Evolutionary conservation across 1,140 invertebrate species (phyloP).

Genomic region (Anthonomus grandis): DNA sequence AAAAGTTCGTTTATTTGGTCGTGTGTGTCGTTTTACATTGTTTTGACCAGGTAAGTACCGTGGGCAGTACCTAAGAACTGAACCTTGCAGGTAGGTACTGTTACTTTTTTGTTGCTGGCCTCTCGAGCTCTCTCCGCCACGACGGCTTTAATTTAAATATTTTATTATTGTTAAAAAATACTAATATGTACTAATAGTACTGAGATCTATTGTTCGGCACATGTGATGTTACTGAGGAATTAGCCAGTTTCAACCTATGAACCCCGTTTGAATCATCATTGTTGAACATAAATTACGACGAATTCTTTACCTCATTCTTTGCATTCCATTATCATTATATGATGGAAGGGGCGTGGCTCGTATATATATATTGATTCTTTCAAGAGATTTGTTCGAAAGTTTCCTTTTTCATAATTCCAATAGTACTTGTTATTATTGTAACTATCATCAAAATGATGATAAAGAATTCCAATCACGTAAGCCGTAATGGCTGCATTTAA

Average conservation of each 20-base stretch:
- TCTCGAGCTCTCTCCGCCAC: slow-evolving; percentile 14
- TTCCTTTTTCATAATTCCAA: slow-evolving; percentile 11
- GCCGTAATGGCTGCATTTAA: neutral
- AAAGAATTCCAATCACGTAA: neutral
- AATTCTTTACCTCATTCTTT: slow-evolving; percentile 39
- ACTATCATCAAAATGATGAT: slow-evolving; percentile 8
- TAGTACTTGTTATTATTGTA: slow-evolving; percentile 14
- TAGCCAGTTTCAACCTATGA: slow-evolving; percentile 14
- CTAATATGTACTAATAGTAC: slow-evolving; percentile 12
- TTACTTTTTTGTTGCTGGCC: slow-evolving; percentile 6
- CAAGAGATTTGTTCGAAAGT: slow-evolving; percentile 15
- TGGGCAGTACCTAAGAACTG: slow-evolving; percentile 4
- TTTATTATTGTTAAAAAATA: slow-evolving; percentile 8
- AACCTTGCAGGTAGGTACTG: slow-evolving; percentile 12
- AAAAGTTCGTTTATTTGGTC: neutral
- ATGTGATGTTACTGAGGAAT: slow-evolving; percentile 17
- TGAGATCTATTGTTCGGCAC: slow-evolving; percentile 17
- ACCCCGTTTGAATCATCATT: slow-evolving; percentile 24
- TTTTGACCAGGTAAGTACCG: slow-evolving; percentile 11
- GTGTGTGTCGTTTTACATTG: slow-evolving; percentile 2
- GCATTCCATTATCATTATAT: slow-evolving; percentile 36
- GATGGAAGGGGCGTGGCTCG: slow-evolving; percentile 36
- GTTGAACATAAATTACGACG: slow-evolving; percentile 18
- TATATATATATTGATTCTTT: slow-evolving; percentile 11
- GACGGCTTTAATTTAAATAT: slow-evolving; percentile 25